Evolutionary conservation across 1,140 invertebrate species (phyloP).

Genomic region (Bombyx mandarina): DNA sequence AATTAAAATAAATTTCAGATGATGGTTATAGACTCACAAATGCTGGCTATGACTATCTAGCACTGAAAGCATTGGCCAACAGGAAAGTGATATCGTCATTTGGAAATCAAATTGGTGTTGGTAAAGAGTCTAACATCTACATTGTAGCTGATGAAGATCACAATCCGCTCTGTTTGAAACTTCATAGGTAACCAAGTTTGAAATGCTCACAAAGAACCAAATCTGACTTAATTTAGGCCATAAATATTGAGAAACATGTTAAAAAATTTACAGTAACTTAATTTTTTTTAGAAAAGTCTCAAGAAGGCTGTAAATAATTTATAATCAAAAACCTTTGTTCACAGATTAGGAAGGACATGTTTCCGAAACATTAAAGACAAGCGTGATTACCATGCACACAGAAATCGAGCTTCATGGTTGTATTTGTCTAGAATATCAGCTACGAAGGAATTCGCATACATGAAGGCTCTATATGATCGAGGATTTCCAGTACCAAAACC

Average conservation of each 20-base stretch:
- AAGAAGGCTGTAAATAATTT: too few species aligned
- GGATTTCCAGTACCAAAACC: conserved; percentile 96
- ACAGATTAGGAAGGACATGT: conserved; percentile 91
- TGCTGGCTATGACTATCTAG: conserved; percentile 97
- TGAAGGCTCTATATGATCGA: conserved; percentile 93
- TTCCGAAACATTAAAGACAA: conserved; percentile 98
- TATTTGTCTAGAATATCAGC: conserved; percentile 98
- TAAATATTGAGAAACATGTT: background rate
- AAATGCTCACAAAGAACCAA: too few species aligned
- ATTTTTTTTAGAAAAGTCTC: too few species aligned
- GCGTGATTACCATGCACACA: conserved; percentile 95
- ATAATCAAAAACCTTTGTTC: conserved; percentile 18
- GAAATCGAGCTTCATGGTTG: conserved; percentile 90
- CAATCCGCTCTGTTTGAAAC: conserved; percentile 86
- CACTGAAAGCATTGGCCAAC: conserved; percentile 88
- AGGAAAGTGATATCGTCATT: conserved; percentile 87
- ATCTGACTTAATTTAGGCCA: background rate
- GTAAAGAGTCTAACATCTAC: conserved; percentile 98
- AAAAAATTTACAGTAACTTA: too few species aligned
- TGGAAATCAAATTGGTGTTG: conserved; percentile 98
- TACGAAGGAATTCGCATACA: conserved; percentile 98
- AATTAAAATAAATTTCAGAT: conserved; percentile 72
- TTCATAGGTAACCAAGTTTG: conserved; percentile 78
- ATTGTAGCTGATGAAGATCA: conserved; percentile 85
- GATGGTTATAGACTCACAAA: conserved; percentile 98